phyloP scores from a whole-genome alignment of 2,888 invertebrate genomes.

The Drosophila cognata region DNA sequence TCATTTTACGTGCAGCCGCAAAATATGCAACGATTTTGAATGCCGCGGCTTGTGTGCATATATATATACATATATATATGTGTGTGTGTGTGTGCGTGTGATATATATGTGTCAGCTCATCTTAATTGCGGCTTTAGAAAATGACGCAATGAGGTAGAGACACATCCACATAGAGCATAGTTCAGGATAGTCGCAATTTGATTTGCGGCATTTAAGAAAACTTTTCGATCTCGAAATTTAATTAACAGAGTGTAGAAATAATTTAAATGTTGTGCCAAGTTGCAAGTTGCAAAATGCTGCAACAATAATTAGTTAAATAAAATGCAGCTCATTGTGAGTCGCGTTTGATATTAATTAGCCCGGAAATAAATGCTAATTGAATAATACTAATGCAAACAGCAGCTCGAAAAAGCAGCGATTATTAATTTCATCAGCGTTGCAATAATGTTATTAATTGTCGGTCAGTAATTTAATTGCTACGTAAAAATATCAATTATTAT shows the following conservation, averaged over 20 bases:
- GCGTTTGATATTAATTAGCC: background rate
- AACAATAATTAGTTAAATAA: background rate
- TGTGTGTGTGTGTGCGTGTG: background rate
- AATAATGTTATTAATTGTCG: background rate
- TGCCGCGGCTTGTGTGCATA: background rate
- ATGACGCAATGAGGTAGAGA: background rate
- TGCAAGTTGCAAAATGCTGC: background rate
- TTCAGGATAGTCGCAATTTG: background rate
- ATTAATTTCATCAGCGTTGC: background rate
- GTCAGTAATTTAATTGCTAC: too few species aligned
- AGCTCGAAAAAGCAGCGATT: background rate
- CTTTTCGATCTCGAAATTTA: background rate
- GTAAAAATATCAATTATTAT: background rate
- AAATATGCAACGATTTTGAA: slow-evolving; percentile 50
- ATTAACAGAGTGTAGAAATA: background rate
- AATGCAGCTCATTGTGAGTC: background rate
- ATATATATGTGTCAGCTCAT: background rate
- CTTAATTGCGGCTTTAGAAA: slow-evolving; percentile 13
- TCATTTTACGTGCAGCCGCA: slow-evolving; percentile 44
- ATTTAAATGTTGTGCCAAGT: background rate
- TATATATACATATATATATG: background rate
- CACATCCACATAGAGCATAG: background rate
- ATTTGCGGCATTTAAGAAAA: background rate
- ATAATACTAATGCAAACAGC: background rate
- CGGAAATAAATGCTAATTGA: background rate